Percentiles rank a stretch among this genome's conserved stretches.
These are phyloP conservation scores for Cynoglossus semilaevis DNA, from an alignment of 2,113 vertebrate genomes.

Conservation along the genomic window DNA sequence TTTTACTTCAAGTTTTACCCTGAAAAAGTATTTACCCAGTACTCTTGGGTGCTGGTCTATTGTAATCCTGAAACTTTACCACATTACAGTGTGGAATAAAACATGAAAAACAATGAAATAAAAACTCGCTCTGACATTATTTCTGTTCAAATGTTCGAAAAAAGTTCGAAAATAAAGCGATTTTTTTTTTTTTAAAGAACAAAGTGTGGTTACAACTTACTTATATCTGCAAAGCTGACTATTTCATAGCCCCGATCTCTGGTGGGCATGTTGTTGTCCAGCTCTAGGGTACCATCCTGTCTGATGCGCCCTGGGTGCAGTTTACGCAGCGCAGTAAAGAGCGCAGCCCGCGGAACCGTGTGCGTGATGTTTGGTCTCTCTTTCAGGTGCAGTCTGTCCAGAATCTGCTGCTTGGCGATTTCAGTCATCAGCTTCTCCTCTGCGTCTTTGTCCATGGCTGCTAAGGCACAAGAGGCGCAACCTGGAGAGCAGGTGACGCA, in stretches of 20 bases:
- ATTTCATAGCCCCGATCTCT: conserved; percentile 87
- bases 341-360: conserved; percentile 79
- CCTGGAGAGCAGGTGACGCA: conserved; percentile 44
- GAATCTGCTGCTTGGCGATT: conserved; percentile 85
- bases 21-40: no score
- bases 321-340: conserved; percentile 82
- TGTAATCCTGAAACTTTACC: no score
- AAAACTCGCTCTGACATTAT: no score
- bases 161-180: no score
- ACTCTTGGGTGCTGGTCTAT: no score
- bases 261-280: conserved; percentile 48
- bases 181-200: no score
- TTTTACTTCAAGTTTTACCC: no score
- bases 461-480: conserved; percentile 75
- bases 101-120: no score
- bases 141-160: no score
- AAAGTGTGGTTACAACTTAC: no score
- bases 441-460: conserved; percentile 65
- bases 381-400: conserved; percentile 85
- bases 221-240: conserved; percentile 90
- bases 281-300: conserved; percentile 62
- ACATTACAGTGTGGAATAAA: no score
- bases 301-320: conserved; percentile 75
- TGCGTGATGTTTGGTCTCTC: conserved; percentile 85
- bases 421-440: conserved; percentile 81